Conservation (phyloP, 1,140 invertebrate species). For the Patella vulgata region DNA sequence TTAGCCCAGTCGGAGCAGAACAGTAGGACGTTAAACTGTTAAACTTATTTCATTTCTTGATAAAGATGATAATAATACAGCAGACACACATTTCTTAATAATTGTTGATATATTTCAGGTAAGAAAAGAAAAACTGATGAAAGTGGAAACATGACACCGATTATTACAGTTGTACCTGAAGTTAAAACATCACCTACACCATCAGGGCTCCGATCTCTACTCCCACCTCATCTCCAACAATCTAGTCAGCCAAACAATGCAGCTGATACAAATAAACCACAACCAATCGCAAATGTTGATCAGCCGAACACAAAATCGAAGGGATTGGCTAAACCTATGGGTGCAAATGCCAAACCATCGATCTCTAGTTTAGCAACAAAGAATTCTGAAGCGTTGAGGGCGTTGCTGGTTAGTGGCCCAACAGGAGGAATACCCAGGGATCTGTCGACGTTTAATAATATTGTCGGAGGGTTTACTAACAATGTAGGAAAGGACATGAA, state of each 20-base stretch:
- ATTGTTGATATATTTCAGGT: constrained; percentile 9
- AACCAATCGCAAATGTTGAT: not conserved
- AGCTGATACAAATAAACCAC: not conserved
- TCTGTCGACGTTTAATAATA: constrained; percentile 3
- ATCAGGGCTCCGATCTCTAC: not conserved
- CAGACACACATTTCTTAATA: not conserved
- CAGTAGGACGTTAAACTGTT: too few species aligned
- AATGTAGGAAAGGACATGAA: constrained; percentile 19
- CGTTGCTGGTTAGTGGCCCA: constrained; percentile 1
- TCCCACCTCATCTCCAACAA: not conserved
- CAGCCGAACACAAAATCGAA: too few species aligned
- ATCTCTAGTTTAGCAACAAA: too few species aligned
- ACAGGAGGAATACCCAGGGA: not conserved
- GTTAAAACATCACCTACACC: not conserved
- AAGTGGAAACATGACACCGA: not conserved
- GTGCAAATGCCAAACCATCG: not conserved
- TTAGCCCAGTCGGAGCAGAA: too few species aligned
- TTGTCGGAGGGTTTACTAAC: not conserved
- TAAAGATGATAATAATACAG: too few species aligned
- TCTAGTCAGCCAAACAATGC: constrained; percentile 4
- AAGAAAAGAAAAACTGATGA: constrained; percentile 1
- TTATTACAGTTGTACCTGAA: constrained; percentile 7
- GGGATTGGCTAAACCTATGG: too few species aligned
- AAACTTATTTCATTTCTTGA: too few species aligned
- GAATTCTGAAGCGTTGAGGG: constrained; percentile 13